Percentiles rank a stretch among this genome's conserved stretches.
Evolutionary conservation across 2,888 invertebrate species (phyloP).

Genomic region (Neoscelio sp.): DNA sequence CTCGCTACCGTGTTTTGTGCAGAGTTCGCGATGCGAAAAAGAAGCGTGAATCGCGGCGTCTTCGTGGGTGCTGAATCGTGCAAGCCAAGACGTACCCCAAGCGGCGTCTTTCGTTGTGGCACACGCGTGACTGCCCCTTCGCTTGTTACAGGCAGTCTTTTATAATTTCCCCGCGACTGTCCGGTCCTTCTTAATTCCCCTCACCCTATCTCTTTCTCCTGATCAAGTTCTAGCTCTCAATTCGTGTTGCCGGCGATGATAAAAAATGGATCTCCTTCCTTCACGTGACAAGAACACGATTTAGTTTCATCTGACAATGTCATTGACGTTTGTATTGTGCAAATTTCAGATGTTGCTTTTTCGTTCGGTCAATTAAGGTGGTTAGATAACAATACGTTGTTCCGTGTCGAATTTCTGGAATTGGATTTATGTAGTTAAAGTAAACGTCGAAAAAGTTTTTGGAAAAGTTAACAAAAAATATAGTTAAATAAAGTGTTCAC

Average conservation of each 20-base stretch:
- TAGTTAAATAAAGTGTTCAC: too few relatives aligned
- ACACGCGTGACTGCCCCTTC: conserved; percentile 64
- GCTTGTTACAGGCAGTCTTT: conserved; percentile 58
- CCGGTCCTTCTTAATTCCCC: conserved; percentile 36
- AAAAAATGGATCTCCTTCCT: conserved; percentile 14
- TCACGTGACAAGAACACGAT: conserved; percentile 10
- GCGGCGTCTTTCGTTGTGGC: conserved; percentile 52
- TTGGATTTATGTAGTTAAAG: too few relatives aligned
- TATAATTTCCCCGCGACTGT: conserved; percentile 64
- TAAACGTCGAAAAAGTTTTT: too few relatives aligned
- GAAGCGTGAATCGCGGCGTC: conserved; percentile 5
- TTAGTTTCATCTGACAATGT: conserved; percentile 23
- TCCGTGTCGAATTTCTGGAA: conserved; percentile 14
- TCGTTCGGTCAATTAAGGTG: background rate
- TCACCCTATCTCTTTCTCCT: conserved; percentile 48
- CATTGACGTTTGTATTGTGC: conserved; percentile 33
- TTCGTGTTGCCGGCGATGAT: background rate
- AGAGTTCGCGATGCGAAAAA: background rate
- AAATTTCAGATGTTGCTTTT: background rate
- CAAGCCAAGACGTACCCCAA: conserved; percentile 38
- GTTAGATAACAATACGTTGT: background rate
- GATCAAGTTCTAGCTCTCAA: conserved; percentile 18
- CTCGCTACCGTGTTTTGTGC: too few relatives aligned
- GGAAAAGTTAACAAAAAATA: too few relatives aligned
- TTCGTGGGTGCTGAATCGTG: background rate